Base-by-base conservation (phyloP, 2,888 invertebrate genomes). In the Tholera decimalis region DNA sequence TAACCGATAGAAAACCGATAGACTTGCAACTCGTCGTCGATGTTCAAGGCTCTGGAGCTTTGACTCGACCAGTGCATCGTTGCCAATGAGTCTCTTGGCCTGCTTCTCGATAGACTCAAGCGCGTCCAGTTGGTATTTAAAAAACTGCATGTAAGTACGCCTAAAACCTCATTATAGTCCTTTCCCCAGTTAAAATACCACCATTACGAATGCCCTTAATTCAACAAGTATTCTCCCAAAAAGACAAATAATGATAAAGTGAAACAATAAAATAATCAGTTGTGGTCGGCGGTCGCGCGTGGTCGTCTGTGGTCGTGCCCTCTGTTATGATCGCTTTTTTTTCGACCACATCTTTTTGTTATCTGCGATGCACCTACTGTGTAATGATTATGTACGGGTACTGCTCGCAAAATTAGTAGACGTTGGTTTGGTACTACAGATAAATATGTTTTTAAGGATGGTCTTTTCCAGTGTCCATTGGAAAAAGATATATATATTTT, bases 251-350 rank as follows among this genome's bases (percentile, higher is more conserved):
- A n/a, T n/a, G n/a, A n/a, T n/a, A 60, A 82, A 82, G 64, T 79
- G 57, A 81, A 79, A 83, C 90, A 90, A 90, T 91, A 90, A 90
- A 89, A 91, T 90, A 88, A 90, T 90, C 86, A 84, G 74, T 65
- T 67, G 67, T 65, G 71, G 73, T 65, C 67, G 63, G 53, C 68
- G 80, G 69, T 73, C 75, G 73, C 67, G 53, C 61, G 66, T 69
- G 74, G 76, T 79, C 79, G 74, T 69, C 73, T 15, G 35, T 57
- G 80, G 86, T 92, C 93, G 92, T 91, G 93, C 86, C 85, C 88
- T 86, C 83, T 86, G 88, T 91, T 89, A 87, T 88, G 89, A 88
- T 89, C 85, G 83, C 86, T 88, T 91, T 91, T 91, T 90, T 86
- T 87, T 85, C 83, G 82, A 77, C 83, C 85, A 69, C 78, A 89